Base-by-base conservation (phyloP, 2,113 vertebrate genomes). In the Gopherus evgoodei region DNA sequence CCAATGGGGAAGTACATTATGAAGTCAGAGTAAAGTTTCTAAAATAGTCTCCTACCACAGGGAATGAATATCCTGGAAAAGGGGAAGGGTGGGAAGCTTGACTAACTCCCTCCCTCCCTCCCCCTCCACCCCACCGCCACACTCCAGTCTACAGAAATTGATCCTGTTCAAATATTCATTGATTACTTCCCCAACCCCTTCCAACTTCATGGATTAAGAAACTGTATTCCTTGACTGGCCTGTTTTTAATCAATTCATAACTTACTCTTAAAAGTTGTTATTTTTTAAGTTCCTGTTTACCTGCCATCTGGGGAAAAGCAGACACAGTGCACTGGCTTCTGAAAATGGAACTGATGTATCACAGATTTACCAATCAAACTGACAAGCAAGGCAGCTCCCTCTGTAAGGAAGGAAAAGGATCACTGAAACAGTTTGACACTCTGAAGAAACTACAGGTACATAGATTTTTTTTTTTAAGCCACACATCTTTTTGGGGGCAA, bases 241-340 rank as follows among this genome's bases (percentile, higher is more conserved):
- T 4, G 0, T 21, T 57, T 53, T 56, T 62, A 31, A 47, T 83
- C 5, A 90, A 79, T 16, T 2, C 31, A 83, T 78, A 69, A 11
- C 1, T 12, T 11, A 11, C 1, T 59, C 3, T 22, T 93, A 29
- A 59, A 57, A 1, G 4, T 35, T 25, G 86, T 49, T 83, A 9
- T 65, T 88, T 31, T 86, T 57, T 90, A 75, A 19, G 10, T 2
- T 81, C 5, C 22, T 21, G 72, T 96, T 97, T 86, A 99, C 99
- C 99, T 99, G 98, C 99, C 99, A 35, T 99, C 99, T 2, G 99
- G 99, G 6, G 99, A 99, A 98, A 99, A 99, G 93, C 98, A 97
- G 95, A 99, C 91, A 53, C 99, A 99, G 95, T 97, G 98, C 91
- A 99, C 99, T 1, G 99, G 99, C 85, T 99, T 99, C 97, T 99